Evolutionary conservation across 2,888 invertebrate genomes (phyloP), one percentile per base, ranked within the genome.

Genomic region (Mythimna lalbum): DNA sequence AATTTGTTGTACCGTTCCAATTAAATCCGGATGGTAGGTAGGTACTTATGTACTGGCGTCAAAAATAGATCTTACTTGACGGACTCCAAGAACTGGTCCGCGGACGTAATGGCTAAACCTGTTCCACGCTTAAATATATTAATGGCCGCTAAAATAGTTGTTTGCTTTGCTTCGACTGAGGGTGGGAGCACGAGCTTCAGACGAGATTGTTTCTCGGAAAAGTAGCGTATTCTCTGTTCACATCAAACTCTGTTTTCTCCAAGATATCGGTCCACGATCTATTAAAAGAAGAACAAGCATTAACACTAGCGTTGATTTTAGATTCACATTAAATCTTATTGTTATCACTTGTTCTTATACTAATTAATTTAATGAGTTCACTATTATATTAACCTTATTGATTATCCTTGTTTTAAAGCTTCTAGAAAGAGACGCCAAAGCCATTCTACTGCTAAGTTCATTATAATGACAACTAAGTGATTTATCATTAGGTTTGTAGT

Each of bases 31-130:
- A 23, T 52, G 6, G n/a, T 56, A 27, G 31, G 23, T 55, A 52
- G 19, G 9, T 62, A 43, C 43, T 19, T 1, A 23, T 5, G 49
- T 59, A 50, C 23, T 39, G 47, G 31, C 68, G 55, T 61, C 69
- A 65, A 67, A 81, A 69, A 81, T 65, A 76, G 60, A 69, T 43
- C 23, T 59, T 55, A 69, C 75, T 60, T 56, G 57, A 61, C 62
- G 27, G 17, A 66, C 47, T 43, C 49, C 31, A 27, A 33, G 39
- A 82, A 78, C 80, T 52, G 73, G 82, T 77, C 47, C 4, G 31
- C 61, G 47, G 39, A 56, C 43, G 47, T 71, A 64, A 69, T 78
- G 68, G 49, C 49, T 39, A 64, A 82, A 82, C 82, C 70, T 63
- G 74, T 70, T 80, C 21, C 52, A 21, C 56, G 63, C 47, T 76